These are phyloP conservation scores for Mimachlamys varia DNA, from an alignment of 2,888 invertebrate genomes.

Conservation along the genomic window DNA sequence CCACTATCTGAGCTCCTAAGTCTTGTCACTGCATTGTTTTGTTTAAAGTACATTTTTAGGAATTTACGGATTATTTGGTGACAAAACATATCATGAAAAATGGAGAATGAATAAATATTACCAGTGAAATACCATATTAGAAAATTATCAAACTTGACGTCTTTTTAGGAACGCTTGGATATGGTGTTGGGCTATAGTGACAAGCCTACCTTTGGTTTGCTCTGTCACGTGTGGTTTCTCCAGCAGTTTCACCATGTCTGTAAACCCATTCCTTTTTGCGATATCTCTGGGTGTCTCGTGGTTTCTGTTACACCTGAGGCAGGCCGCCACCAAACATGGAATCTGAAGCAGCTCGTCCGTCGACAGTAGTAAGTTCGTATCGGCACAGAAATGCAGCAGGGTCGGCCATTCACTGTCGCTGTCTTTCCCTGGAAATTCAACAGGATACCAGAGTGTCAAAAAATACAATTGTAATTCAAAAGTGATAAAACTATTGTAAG, in stretches of 20 bases:
- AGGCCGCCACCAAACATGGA: not conserved
- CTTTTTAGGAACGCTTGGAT: too few relatives aligned
- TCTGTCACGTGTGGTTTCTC: not conserved
- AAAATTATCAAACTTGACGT: too few relatives aligned
- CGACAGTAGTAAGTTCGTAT: not conserved
- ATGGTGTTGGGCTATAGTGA: too few relatives aligned
- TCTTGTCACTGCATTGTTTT: not conserved
- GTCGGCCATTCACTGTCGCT: not conserved
- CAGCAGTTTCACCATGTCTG: not conserved
- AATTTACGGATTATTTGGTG: too few relatives aligned
- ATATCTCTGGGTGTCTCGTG: not conserved
- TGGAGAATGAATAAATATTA: too few relatives aligned
- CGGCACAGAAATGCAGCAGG: not conserved
- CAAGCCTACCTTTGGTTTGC: not conserved
- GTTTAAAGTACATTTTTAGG: not conserved
- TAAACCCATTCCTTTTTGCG: not conserved
- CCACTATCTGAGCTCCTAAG: not conserved
- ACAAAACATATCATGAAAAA: too few relatives aligned
- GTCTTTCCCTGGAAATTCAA: not conserved
- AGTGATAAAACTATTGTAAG: too few relatives aligned
- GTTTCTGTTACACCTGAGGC: not conserved
- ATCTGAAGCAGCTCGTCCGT: not conserved
- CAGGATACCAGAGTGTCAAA: too few relatives aligned
- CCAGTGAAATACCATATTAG: too few relatives aligned
- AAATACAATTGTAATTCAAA: too few relatives aligned